phyloP scores from a whole-genome alignment of 2,888 invertebrate genomes.

The Dermolepida albohirtum region DNA sequence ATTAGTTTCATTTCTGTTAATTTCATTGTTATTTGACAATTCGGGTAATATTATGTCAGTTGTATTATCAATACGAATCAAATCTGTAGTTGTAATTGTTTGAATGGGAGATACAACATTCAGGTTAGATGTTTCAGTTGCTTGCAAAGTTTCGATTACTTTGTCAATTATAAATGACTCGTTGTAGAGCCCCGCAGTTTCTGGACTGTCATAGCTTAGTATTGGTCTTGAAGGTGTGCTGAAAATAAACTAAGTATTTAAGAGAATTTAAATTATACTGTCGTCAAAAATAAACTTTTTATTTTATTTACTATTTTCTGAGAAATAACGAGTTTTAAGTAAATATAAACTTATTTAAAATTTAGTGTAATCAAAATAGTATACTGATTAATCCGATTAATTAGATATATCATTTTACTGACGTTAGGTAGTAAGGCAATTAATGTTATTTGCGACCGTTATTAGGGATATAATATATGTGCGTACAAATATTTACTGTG shows the following conservation, averaged over 20 bases:
- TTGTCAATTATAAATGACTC: conserved; percentile 50
- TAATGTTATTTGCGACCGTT: too few species aligned
- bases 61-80: conserved; percentile 35
- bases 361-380: not conserved
- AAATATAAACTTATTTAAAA: too few species aligned
- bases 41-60: conserved; percentile 40
- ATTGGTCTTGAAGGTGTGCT: conserved; percentile 34
- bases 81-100: conserved; percentile 20
- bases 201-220: conserved; percentile 43
- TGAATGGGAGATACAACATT: conserved; percentile 33
- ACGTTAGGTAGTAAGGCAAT: too few species aligned
- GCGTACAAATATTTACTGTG: too few species aligned
- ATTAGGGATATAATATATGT: too few species aligned
- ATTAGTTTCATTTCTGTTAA: conserved; percentile 43
- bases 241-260: conserved; percentile 33
- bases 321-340: too few species aligned
- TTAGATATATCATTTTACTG: not conserved
- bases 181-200: conserved; percentile 46
- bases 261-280: not conserved
- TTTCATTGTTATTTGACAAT: conserved; percentile 44
- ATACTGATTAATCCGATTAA: not conserved
- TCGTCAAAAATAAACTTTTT: conserved; percentile 6
- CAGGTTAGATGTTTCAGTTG: conserved; percentile 44
- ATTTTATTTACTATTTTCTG: too few species aligned
- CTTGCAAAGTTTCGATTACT: conserved; percentile 48